Conservation (phyloP, 2,888 invertebrate species). For the Leptura quadrifasciata region DNA sequence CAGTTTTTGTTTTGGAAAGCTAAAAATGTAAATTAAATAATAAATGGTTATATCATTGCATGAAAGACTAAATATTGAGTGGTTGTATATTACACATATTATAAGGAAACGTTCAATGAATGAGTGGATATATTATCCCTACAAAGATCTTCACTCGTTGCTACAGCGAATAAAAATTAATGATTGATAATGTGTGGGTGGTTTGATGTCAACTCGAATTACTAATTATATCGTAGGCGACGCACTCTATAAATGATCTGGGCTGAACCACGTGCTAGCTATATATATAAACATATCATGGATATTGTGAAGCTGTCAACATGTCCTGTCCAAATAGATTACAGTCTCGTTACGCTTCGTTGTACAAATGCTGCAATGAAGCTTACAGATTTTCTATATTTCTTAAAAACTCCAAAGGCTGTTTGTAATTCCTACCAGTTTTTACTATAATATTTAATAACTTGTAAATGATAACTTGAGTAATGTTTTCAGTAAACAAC, state of each 20-base stretch:
- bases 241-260: conserved; percentile 32
- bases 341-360: conserved; percentile 55
- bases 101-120: background rate
- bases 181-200: conserved; percentile 20
- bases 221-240: conserved; percentile 40
- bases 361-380: conserved; percentile 46
- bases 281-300: conserved; percentile 57
- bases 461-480: background rate
- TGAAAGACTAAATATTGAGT: too few relatives aligned
- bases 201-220: conserved; percentile 28
- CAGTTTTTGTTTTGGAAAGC: too few relatives aligned
- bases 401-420: conserved; percentile 11
- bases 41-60: too few relatives aligned
- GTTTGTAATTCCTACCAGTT: conserved; percentile 21
- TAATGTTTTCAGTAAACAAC: background rate
- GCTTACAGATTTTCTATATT: conserved; percentile 42
- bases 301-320: conserved; percentile 59
- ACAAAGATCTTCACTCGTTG: background rate
- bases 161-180: background rate
- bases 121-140: background rate
- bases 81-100: background rate
- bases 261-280: conserved; percentile 51
- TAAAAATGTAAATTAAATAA: too few relatives aligned
- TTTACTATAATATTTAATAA: conserved; percentile 12
- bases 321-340: conserved; percentile 58